phyloP scores from a whole-genome alignment of 1,140 invertebrate species.

The Cotesia glomerata region DNA sequence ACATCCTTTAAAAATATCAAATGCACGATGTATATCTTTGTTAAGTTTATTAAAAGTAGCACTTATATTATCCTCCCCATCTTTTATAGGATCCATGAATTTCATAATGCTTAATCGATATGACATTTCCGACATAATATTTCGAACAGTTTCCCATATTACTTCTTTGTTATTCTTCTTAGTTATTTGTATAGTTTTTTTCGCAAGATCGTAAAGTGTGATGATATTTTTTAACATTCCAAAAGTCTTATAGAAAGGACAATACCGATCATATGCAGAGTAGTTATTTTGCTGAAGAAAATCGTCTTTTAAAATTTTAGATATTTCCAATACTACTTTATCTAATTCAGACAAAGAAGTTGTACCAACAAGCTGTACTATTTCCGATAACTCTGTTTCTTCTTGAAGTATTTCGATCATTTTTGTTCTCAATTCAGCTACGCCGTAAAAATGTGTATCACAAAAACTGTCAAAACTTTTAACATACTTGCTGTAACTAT shows the following conservation, averaged over 20 bases:
- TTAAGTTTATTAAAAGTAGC: constrained; percentile 78
- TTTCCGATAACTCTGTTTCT: constrained; percentile 99
- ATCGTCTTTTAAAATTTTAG: constrained; percentile 98
- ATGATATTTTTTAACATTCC: constrained; percentile 99
- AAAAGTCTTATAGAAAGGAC: constrained; percentile 99
- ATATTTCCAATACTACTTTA: constrained; percentile 99
- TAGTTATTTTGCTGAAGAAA: constrained; percentile 99
- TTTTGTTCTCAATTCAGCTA: constrained; percentile 92
- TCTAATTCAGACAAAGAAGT: constrained; percentile 98
- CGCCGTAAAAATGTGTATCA: constrained; percentile 97
- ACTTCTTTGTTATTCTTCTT: constrained; percentile 99
- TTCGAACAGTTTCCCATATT: constrained; percentile 96
- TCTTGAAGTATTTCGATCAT: constrained; percentile 98
- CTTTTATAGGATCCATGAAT: constrained; percentile 88
- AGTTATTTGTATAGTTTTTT: constrained; percentile 96
- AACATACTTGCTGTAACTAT: constrained; percentile 99
- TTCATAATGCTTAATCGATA: constrained; percentile 99
- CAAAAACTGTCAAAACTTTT: constrained; percentile 98
- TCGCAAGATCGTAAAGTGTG: constrained; percentile 96
- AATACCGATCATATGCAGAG: constrained; percentile 96
- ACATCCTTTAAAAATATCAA: background rate
- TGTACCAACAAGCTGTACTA: constrained; percentile 99
- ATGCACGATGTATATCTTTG: constrained; percentile 69
- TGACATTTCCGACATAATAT: constrained; percentile 94
- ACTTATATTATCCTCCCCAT: constrained; percentile 75